Evolutionary conservation across 2,888 invertebrate genomes (phyloP).

Genomic region (Platypus cylindrus): DNA sequence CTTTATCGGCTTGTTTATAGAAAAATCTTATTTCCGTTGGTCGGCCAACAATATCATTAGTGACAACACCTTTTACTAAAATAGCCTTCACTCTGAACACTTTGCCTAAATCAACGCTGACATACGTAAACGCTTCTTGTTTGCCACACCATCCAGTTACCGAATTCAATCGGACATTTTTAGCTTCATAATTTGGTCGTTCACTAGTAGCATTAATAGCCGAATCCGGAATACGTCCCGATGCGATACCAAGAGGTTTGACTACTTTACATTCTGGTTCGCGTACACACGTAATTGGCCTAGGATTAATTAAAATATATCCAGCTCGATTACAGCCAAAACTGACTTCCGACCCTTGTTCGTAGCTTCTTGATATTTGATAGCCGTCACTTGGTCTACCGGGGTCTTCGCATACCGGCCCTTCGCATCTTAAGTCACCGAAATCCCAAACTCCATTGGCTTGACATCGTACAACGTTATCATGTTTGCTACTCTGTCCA

Average conservation of each 20-base stretch:
- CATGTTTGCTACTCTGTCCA: constrained; percentile 82
- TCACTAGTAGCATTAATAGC: constrained; percentile 93
- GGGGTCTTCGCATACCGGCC: constrained; percentile 93
- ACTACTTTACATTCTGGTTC: constrained; percentile 92
- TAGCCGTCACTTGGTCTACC: constrained; percentile 86
- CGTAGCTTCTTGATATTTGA: constrained; percentile 73
- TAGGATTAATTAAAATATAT: constrained; percentile 80
- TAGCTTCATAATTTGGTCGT: constrained; percentile 81
- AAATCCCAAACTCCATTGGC: constrained; percentile 95
- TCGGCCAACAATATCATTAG: constrained; percentile 87
- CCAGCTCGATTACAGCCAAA: constrained; percentile 87
- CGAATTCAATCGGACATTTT: constrained; percentile 77
- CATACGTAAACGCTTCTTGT: constrained; percentile 90
- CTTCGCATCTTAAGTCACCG: constrained; percentile 89
- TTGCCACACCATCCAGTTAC: constrained; percentile 97
- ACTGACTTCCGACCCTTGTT: constrained; percentile 80
- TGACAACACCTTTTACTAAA: constrained; percentile 86
- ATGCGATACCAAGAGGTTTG: constrained; percentile 78
- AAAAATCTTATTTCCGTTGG: constrained; percentile 95
- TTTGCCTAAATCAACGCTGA: constrained; percentile 87
- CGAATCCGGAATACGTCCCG: constrained; percentile 80
- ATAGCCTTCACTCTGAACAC: constrained; percentile 89
- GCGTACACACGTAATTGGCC: constrained; percentile 79
- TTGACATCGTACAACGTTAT: constrained; percentile 85
- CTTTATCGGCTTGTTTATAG: constrained; percentile 87